These are phyloP conservation scores for Echinops telfairi DNA, from an alignment of 2,113 vertebrate species.

Conservation along the genomic window DNA sequence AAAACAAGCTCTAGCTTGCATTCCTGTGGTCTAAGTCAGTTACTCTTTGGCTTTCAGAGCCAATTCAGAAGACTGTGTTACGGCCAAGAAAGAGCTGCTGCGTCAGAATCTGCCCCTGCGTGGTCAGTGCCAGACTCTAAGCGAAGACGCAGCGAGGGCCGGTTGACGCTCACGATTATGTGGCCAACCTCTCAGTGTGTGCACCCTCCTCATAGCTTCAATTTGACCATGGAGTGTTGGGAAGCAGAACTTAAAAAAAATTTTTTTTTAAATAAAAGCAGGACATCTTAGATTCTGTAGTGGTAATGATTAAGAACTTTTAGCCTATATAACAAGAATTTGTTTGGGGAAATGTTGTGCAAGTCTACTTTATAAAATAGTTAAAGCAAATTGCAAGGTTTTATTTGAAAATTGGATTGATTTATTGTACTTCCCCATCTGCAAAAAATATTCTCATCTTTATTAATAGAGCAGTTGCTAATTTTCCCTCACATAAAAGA, in stretches of 20 bases:
- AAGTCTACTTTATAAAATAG: constrained; percentile 36
- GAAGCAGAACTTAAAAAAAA: neutral
- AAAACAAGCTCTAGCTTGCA: neutral
- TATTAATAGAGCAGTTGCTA: neutral
- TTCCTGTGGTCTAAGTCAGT: neutral
- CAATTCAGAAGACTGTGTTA: neutral
- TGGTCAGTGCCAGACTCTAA: neutral
- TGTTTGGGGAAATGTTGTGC: neutral
- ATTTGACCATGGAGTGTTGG: neutral
- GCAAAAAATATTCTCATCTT: neutral
- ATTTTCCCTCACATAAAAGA: neutral
- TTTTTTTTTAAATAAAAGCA: too few species aligned
- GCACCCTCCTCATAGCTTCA: neutral
- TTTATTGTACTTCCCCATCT: neutral
- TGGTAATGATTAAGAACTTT: neutral
- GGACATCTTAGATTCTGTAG: neutral
- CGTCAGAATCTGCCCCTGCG: neutral
- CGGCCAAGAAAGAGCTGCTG: neutral
- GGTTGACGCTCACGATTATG: neutral
- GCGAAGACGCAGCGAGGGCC: neutral
- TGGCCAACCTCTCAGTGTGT: neutral
- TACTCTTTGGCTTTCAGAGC: neutral
- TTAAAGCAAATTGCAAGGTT: neutral
- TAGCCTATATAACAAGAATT: neutral
- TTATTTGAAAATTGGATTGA: constrained; percentile 14